Base-by-base conservation (phyloP, 2,113 vertebrate species). In the Neotoma lepida region DNA sequence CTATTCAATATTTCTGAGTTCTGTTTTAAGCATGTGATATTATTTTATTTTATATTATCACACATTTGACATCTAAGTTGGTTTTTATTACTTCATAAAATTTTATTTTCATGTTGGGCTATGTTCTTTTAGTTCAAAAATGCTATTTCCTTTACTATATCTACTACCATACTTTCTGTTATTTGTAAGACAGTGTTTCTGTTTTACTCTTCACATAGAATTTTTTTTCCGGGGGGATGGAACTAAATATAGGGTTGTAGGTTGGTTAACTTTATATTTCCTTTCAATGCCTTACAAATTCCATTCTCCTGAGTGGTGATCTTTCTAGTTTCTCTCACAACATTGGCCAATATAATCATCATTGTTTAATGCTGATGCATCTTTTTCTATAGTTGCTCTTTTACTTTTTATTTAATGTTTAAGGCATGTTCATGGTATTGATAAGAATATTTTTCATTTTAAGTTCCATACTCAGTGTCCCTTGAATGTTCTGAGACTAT, bases 81-180 rank as follows among this genome's bases (percentile, higher is more conserved):
- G 7, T 82, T 28, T 56, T 87, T 24, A 35, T 71, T 86, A 39
- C n/a, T 95, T 90, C 58, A 8, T 63, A 56, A 0, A n/a, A 39
- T 51, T 95, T 82, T 96, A 26, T 92, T 94, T 87, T 44, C 24
- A 77, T 30, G 14, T 30, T 77, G 76, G 8, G 8, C 20, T 73
- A 63, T 56, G 88, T 84, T 12, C 41, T 86, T 90, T 46, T 18
- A 71, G 13, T 71, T 86, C 51, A 88, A 88, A 78, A 78, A 71
- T 49, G 8, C 49, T 87, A 35, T 1, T 90, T 87, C 64, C 14
- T 56, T 90, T 92, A 39, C 26, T 86, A 4, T 87, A 9, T 82
- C 49, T 88, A 73, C 6, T 90, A 44, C 26, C 30, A 90, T 80
- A 88, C 28, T 87, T 88, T 77, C 49, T 66, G 56, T 78, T 90